phyloP scores from a whole-genome alignment of 2,888 invertebrate species.

The Cryptus viduatorius region DNA sequence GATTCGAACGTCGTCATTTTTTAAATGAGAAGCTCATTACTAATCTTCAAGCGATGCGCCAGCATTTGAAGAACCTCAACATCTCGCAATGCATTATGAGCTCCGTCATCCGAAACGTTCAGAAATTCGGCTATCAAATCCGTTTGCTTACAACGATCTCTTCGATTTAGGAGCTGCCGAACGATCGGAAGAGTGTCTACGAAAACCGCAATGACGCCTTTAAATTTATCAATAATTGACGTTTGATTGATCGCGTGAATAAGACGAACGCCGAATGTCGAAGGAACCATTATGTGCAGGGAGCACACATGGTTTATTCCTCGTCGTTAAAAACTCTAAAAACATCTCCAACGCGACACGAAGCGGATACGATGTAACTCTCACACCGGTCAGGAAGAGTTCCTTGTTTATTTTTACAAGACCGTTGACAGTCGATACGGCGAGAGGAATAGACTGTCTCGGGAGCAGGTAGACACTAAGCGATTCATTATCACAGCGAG shows the following conservation, averaged over 20 bases:
- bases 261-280: conserved; percentile 53
- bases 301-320: conserved; percentile 49
- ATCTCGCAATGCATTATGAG: conserved; percentile 62
- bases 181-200: conserved; percentile 56
- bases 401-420: conserved; percentile 18
- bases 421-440: conserved; percentile 48
- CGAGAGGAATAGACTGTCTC: conserved; percentile 50
- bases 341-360: conserved; percentile 55
- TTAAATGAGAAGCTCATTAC: conserved; percentile 8
- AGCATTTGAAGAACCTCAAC: conserved; percentile 48
- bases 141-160: conserved; percentile 48
- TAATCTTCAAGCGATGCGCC: conserved; percentile 21
- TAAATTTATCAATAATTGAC: conserved; percentile 46
- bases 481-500: conserved; percentile 31
- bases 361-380: conserved; percentile 28
- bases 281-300: conserved; percentile 61
- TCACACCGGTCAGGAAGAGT: conserved; percentile 17
- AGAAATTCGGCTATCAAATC: conserved; percentile 53
- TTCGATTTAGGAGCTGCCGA: conserved; percentile 41
- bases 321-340: conserved; percentile 38
- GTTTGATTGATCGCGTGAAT: conserved; percentile 35
- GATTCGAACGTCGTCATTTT: conserved; percentile 26
- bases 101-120: conserved; percentile 42
- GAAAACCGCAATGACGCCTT: conserved; percentile 53
- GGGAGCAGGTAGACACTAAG: conserved; percentile 63